Evolutionary conservation across 2,888 invertebrate genomes (phyloP).

Genomic region (Drepana falcataria): DNA sequence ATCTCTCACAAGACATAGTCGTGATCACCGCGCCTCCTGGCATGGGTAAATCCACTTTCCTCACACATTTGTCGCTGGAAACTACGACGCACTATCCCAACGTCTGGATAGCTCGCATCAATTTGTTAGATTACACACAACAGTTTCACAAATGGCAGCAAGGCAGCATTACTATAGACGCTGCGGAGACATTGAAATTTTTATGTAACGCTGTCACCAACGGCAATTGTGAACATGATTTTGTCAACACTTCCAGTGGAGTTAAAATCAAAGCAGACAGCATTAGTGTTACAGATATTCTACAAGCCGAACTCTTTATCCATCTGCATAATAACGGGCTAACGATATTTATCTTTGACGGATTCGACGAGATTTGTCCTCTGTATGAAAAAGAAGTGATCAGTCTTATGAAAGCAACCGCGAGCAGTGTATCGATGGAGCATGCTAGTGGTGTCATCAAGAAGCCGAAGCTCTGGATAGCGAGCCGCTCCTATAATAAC

Average conservation of each 20-base stretch:
- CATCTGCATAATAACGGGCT: slow-evolving; percentile 10
- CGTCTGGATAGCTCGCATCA: slow-evolving; percentile 15
- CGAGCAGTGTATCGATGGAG: neutral
- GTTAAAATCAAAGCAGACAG: neutral
- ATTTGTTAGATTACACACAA: slow-evolving; percentile 8
- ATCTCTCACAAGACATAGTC: neutral
- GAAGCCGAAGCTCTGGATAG: neutral
- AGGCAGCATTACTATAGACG: neutral
- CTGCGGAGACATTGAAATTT: neutral
- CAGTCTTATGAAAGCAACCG: slow-evolving; percentile 16
- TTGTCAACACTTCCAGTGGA: neutral
- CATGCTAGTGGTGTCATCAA: neutral
- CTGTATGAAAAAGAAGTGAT: slow-evolving; percentile 11
- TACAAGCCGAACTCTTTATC: slow-evolving; percentile 12
- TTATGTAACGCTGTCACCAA: neutral
- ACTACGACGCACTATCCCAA: slow-evolving; percentile 10
- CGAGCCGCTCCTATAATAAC: slow-evolving; percentile 6
- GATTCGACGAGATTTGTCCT: slow-evolving; percentile 22
- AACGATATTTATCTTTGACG: slow-evolving; percentile 19
- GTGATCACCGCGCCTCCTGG: slow-evolving; percentile 9
- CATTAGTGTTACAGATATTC: neutral
- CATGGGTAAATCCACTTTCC: slow-evolving; percentile 22
- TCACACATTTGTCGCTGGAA: slow-evolving; percentile 16
- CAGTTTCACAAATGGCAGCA: slow-evolving; percentile 11
- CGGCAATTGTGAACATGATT: neutral